Evolutionary conservation across 1,140 invertebrate genomes (phyloP).

Genomic region (Solenopsis invicta): DNA sequence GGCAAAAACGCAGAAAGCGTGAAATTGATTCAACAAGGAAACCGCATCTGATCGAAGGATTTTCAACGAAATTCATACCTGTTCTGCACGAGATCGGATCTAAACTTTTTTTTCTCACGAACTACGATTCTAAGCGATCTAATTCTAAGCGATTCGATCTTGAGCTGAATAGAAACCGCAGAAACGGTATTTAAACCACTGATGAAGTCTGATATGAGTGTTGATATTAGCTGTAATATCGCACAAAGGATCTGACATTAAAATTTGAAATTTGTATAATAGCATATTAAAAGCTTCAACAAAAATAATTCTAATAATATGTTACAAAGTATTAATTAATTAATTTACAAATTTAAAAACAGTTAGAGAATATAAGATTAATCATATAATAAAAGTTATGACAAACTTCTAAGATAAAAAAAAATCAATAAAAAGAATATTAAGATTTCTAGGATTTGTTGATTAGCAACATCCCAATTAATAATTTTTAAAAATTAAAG

Average conservation of each 20-base stretch:
- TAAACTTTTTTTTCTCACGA: constrained; percentile 4
- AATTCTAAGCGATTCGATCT: constrained; percentile 29
- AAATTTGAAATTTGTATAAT: not conserved
- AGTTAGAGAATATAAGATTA: no score
- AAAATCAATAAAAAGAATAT: not conserved
- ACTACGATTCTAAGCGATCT: not conserved
- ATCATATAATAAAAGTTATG: no score
- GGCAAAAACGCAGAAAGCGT: constrained; percentile 23
- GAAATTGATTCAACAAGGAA: constrained; percentile 24
- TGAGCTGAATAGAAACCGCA: not conserved
- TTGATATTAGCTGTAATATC: not conserved
- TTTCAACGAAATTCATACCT: constrained; percentile 2
- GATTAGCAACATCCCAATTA: not conserved
- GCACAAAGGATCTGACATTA: not conserved
- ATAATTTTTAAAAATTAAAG: not conserved
- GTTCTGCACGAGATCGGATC: constrained; percentile 25
- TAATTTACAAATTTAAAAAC: no score
- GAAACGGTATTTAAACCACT: constrained; percentile 1
- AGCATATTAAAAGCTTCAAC: not conserved
- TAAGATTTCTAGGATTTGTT: not conserved
- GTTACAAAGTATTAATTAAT: not conserved
- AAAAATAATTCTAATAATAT: constrained; percentile 1
- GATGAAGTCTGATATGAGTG: not conserved
- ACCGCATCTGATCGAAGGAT: constrained; percentile 29
- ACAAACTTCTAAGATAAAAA: no score